These are phyloP conservation scores for Cettia cetti DNA, from an alignment of 2,113 vertebrate species.

Conservation along the genomic window DNA sequence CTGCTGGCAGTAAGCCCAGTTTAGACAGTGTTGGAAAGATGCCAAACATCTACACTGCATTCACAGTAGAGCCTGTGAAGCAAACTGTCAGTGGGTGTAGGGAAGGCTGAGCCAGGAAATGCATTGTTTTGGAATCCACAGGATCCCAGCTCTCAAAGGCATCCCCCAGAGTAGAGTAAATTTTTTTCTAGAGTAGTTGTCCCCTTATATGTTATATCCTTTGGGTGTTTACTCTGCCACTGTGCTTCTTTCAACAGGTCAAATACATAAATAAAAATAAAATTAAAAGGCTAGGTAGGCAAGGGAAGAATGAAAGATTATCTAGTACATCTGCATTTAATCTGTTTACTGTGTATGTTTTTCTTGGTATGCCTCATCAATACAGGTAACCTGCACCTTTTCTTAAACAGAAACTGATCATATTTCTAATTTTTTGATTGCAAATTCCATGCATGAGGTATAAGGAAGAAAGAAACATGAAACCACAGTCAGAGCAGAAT, in stretches of 20 bases:
- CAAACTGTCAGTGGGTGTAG: background rate
- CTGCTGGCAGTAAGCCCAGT: background rate
- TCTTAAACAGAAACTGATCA: background rate
- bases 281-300: background rate
- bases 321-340: background rate
- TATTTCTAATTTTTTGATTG: background rate
- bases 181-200: background rate
- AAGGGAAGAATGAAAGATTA: background rate
- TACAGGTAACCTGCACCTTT: background rate
- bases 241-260: background rate
- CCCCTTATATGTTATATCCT: background rate
- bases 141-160: background rate
- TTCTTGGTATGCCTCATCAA: background rate
- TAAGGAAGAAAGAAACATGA: background rate
- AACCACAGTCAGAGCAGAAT: background rate
- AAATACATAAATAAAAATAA: background rate
- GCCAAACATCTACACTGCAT: background rate
- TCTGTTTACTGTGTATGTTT: background rate
- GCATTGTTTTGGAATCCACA: background rate
- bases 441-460: background rate
- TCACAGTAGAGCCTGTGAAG: background rate
- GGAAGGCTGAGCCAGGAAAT: background rate
- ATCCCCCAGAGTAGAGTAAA: background rate
- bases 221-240: background rate
- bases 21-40: background rate